Evolutionary conservation across 1,140 invertebrate species (phyloP).

Genomic region (Octopus sinensis): DNA sequence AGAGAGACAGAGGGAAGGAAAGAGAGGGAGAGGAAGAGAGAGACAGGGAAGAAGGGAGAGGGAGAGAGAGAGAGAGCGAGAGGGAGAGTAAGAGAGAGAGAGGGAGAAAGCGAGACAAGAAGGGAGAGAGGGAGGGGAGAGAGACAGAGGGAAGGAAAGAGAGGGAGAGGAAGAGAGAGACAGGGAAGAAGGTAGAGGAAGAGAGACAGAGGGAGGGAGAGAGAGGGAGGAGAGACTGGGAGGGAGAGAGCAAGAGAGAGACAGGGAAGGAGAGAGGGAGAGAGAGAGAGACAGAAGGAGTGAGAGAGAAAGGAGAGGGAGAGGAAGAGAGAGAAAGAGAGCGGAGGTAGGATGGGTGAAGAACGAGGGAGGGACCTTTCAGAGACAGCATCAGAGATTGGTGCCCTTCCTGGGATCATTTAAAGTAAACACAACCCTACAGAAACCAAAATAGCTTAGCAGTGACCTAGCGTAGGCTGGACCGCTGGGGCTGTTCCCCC

Average conservation of each 20-base stretch:
- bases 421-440: too few species aligned
- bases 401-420: too few species aligned
- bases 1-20: too few species aligned
- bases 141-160: background rate
- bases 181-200: background rate
- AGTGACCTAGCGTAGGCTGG: too few species aligned
- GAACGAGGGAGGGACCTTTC: too few species aligned
- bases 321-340: background rate
- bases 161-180: background rate
- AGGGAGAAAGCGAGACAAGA: background rate
- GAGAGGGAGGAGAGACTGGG: background rate
- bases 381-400: too few species aligned
- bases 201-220: background rate
- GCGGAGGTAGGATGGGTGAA: background rate
- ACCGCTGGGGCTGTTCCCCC: too few species aligned
- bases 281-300: too few species aligned
- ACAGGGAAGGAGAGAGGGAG: too few species aligned
- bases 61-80: accelerated
- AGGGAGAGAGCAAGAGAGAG: background rate
- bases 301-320: too few species aligned
- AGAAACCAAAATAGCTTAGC: too few species aligned
- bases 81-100: background rate
- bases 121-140: background rate
- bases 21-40: background rate
- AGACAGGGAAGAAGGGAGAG: background rate